A percentile compares a stretch with the other conserved stretches of the same genome.
These are phyloP conservation scores for Paedocypris sp. DNA, from an alignment of 2,113 vertebrate species.

Conservation along the genomic window DNA sequence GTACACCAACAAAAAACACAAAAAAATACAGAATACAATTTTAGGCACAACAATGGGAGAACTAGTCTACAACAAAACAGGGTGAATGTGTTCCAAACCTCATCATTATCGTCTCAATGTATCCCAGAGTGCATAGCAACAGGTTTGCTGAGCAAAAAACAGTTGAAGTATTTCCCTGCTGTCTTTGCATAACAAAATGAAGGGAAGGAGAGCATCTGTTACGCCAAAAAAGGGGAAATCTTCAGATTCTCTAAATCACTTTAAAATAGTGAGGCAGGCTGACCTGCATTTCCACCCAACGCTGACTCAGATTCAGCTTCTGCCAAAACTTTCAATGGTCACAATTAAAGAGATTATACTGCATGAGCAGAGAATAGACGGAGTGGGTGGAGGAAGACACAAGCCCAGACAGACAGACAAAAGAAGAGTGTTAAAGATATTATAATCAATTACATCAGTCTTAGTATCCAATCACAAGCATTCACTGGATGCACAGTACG, in stretches of 20 bases:
- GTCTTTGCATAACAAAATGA: not conserved
- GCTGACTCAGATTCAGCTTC: constrained; percentile 27
- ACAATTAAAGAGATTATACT: constrained; percentile 38
- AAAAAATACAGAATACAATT: too few relatives aligned
- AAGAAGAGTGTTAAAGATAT: too few relatives aligned
- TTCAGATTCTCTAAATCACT: not conserved
- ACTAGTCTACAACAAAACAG: not conserved
- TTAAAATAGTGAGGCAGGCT: not conserved
- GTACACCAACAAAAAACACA: too few relatives aligned
- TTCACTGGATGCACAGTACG: too few relatives aligned
- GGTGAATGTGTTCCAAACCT: not conserved
- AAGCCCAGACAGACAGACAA: not conserved
- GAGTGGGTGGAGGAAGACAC: not conserved
- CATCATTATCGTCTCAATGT: not conserved
- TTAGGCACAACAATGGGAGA: too few relatives aligned
- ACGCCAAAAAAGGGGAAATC: not conserved
- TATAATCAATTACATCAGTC: too few relatives aligned
- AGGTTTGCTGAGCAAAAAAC: constrained; percentile 32
- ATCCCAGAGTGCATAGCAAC: constrained; percentile 33
- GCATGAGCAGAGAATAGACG: constrained; percentile 16
- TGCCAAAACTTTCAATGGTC: constrained; percentile 23
- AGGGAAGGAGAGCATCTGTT: constrained; percentile 5
- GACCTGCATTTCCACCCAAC: constrained; percentile 20
- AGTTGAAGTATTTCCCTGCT: not conserved
- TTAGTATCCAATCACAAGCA: too few relatives aligned